Percentiles rank a stretch among this genome's conserved stretches.
Conservation (phyloP, 2,797 vertebrate genomes). For the Crenichthys baileyi region DNA sequence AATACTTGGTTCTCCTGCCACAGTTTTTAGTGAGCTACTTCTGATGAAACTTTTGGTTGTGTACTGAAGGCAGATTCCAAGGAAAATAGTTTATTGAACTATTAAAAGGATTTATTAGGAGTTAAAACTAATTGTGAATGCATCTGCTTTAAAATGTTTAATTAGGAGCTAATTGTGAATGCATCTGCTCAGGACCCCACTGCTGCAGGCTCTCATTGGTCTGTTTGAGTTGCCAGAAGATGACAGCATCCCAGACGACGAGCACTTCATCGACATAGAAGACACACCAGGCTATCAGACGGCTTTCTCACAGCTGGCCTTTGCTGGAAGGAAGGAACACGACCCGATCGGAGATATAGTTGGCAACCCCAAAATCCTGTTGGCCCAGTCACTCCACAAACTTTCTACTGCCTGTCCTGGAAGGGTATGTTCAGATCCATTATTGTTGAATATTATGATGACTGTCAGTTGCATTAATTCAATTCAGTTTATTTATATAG, state of each 20-base stretch:
- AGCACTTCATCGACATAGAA: constrained; percentile 99
- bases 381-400: constrained; percentile 97
- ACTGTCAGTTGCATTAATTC: no score
- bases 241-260: constrained; percentile 95
- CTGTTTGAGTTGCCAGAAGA: constrained; percentile 97
- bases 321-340: constrained; percentile 95
- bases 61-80: not conserved
- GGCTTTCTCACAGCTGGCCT: constrained; percentile 97
- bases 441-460: not conserved
- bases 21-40: not conserved
- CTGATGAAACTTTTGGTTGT: not conserved
- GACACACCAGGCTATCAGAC: constrained; percentile 98
- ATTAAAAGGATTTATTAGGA: not conserved
- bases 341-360: constrained; percentile 95
- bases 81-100: not conserved
- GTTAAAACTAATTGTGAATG: not conserved
- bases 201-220: constrained; percentile 96
- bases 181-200: constrained; percentile 83
- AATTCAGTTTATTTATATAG: no score
- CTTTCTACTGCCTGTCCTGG: constrained; percentile 96
- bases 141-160: constrained; percentile 3
- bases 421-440: constrained; percentile 81
- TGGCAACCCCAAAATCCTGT: constrained; percentile 92
- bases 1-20: not conserved
- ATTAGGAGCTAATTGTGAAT: not conserved